Conservation (phyloP, 2,797 vertebrate genomes). For the Hephaestus fuliginosus region DNA sequence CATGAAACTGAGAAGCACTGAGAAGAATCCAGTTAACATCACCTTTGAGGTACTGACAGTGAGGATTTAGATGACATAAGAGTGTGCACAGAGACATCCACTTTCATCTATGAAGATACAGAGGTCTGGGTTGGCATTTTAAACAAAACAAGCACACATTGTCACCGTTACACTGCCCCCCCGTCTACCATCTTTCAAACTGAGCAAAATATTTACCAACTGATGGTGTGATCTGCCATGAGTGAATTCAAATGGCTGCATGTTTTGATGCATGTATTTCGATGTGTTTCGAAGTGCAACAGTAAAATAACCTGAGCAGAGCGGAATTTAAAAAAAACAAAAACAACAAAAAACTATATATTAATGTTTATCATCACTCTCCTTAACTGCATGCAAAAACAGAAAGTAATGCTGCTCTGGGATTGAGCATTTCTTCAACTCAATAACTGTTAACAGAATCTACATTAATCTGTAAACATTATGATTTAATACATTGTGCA, state of each 20-base stretch:
- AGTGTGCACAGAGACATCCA: constrained; percentile 43
- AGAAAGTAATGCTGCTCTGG: background rate
- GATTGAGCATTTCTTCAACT: background rate
- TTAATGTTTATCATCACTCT: constrained; percentile 14
- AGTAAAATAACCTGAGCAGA: constrained; percentile 34
- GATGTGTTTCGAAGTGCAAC: constrained; percentile 24
- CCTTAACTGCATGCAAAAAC: constrained; percentile 38
- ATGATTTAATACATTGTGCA: constrained; percentile 21
- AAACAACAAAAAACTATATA: constrained; percentile 23
- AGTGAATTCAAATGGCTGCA: constrained; percentile 11
- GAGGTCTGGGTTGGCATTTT: constrained; percentile 44
- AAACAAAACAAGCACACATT: constrained; percentile 48
- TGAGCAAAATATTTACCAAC: constrained; percentile 20
- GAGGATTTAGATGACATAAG: constrained; percentile 39
- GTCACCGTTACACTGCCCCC: constrained; percentile 19
- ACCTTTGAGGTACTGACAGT: constrained; percentile 30
- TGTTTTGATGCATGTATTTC: constrained; percentile 43
- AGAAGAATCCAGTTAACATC: constrained; percentile 48
- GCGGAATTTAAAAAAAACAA: constrained; percentile 10
- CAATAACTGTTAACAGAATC: constrained; percentile 17
- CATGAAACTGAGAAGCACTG: constrained; percentile 35
- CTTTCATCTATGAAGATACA: constrained; percentile 50
- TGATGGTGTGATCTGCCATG: constrained; percentile 6
- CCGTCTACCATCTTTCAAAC: constrained; percentile 19
- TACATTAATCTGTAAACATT: constrained; percentile 57